Base-by-base conservation (phyloP, 2,888 invertebrate species). In the Lathronympha strigana region DNA sequence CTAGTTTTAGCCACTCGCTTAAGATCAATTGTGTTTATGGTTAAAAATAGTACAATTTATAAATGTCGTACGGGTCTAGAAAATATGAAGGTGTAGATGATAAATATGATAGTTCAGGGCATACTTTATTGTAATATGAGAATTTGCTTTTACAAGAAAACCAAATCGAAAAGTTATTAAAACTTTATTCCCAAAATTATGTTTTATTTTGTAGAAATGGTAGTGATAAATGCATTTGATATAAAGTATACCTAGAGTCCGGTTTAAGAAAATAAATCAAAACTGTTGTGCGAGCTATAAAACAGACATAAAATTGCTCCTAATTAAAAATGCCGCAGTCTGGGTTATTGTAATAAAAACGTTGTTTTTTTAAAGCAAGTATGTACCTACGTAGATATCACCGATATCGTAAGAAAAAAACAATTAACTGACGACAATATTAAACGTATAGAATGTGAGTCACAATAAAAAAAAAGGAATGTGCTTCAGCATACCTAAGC, bases 11-110 rank as follows among this genome's bases (percentile, higher is more conserved):
- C 19, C 58, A 45, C 8, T 9, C 21, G 36, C 4, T 1, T 43
- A 0, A 11, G 4, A 17, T 57, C 55, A 50, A n/a, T 58, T 43
- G 54, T 58, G 13, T 38, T 28, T 38, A 15, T 25, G 17, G 45
- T 31, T 25, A 57, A 17, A 61, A 61, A 61, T 66, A 53, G 38
- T 40, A 54, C 61, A 54, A 60, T 66, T 61, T 54, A 61, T 67
- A 68, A 55, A 67, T 67, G 69, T 68, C 79, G 79, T 79, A 78
- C 76, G 71, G 69, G 72, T 66, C 58, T 73, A 72, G 72, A 62
- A 71, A 54, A 54, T 78, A 73, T 81, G 78, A 85, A n/a, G n/a
- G n/a, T n/a, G n/a, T n/a, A n/a, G n/a, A n/a, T n/a, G n/a, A n/a
- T n/a, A n/a, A n/a, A n/a, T n/a, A 78, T 81, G 81, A 76, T 71